These are phyloP conservation scores for Drosophila guanche DNA, from an alignment of 1,140 invertebrate genomes.

Conservation along the genomic window DNA sequence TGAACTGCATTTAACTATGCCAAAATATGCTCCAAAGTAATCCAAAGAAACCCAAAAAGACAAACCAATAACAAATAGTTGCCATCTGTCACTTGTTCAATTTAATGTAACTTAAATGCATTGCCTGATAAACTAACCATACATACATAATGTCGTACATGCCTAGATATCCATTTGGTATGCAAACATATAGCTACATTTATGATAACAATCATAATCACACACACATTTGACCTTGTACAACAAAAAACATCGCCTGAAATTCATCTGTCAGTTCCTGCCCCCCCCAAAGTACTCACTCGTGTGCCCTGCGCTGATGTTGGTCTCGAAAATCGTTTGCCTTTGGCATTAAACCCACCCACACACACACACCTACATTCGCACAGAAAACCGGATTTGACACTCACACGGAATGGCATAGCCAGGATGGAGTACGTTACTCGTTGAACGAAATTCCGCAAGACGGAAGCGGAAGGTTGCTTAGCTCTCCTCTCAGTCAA, in stretches of 20 bases:
- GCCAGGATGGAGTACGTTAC: constrained; percentile 1
- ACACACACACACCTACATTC: constrained; percentile 6
- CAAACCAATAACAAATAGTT: constrained; percentile 37
- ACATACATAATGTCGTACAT: constrained; percentile 27
- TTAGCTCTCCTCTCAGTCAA: constrained; percentile 26
- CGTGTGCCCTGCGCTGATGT: background rate
- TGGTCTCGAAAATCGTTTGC: constrained; percentile 2
- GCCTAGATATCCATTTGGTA: constrained; percentile 16
- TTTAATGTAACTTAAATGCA: constrained; percentile 68
- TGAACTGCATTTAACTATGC: constrained; percentile 39
- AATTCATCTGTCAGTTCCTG: constrained; percentile 44
- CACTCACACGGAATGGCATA: constrained; percentile 18
- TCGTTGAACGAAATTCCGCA: background rate
- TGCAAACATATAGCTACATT: constrained; percentile 17
- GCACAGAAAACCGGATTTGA: background rate
- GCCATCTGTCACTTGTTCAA: constrained; percentile 66
- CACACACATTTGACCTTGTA: constrained; percentile 46
- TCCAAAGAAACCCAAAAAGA: constrained; percentile 27
- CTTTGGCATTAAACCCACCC: constrained; percentile 7
- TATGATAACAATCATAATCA: no score
- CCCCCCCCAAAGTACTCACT: constrained; percentile 51
- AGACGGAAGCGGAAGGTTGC: constrained; percentile 30
- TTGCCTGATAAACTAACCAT: constrained; percentile 56
- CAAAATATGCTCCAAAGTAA: constrained; percentile 6
- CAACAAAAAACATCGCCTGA: constrained; percentile 22